Base-by-base conservation (phyloP, 2,888 invertebrate species). In the Tortrix viridana region DNA sequence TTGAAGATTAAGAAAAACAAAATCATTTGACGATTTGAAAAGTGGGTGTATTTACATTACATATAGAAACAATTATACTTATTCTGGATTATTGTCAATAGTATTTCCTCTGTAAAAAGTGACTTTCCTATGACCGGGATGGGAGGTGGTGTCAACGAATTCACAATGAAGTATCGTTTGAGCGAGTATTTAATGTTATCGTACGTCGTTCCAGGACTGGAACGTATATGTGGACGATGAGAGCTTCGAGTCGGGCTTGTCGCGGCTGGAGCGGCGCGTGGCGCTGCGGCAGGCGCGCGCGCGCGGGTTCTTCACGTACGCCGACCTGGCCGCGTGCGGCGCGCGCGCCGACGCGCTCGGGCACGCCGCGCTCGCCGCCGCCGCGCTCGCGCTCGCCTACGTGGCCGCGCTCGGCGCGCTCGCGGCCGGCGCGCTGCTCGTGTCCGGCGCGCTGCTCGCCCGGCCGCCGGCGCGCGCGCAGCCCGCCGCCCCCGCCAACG, bases 251-350 rank as follows among this genome's bases (percentile, higher is more conserved):
- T 85, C 93, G 48, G 95, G 96, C 68, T 85, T 98, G 58, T 80
- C 88, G 54, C 92, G 94, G 83, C 86, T 97, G 63, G 97, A 97
- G 86, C 92, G 91, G 65, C 93, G 93, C 59, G 89, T 98, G 71
- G 97, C 98, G 4, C 89, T 94, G 70, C 93, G 93, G 73, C 95
- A 97, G 88, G 96, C 95, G 14, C 84, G 84, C 37, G 88, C 93
- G 68, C 93, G 97, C 22, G 97, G 97, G 1, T 97, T 96, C 95
- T 95, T 96, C 77, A 96, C 97, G 0, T 97, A 97, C 79, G 93
- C 95, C 0, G 97, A 98, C 89, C 87, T 97, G 58, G 87, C 93
- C 70, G 94, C 93, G 65, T 76, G 95, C 22, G 79, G 93, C 54
- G 84, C 88, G 60, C 82, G 84, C 26, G 76, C 92, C 59, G 92